phyloP scores from a whole-genome alignment of 2,797 vertebrate genomes.

The Streptopelia turtur region DNA sequence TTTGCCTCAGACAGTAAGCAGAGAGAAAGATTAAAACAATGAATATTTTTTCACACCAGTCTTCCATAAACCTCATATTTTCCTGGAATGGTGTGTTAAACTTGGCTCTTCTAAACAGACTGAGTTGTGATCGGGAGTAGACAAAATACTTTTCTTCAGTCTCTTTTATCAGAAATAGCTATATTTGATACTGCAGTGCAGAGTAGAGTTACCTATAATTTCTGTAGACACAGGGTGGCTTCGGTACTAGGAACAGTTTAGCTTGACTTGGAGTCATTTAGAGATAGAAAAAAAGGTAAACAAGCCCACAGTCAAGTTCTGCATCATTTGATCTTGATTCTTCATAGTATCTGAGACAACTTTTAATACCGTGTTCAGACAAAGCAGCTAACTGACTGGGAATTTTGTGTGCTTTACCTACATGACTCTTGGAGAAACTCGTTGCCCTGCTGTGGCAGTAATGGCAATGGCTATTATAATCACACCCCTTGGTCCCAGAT shows the following conservation, averaged over 20 bases:
- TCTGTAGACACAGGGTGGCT: neutral
- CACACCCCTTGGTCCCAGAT: accelerated
- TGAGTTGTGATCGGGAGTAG: neutral
- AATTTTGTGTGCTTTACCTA: neutral
- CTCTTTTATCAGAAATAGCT: neutral
- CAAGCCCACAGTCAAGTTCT: neutral
- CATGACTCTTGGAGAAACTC: neutral
- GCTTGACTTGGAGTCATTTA: neutral
- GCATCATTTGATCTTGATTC: neutral
- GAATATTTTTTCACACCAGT: neutral
- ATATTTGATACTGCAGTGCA: neutral
- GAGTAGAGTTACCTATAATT: neutral
- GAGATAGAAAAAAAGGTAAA: neutral
- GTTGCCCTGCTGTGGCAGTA: neutral
- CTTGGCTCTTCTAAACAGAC: neutral
- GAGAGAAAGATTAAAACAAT: neutral
- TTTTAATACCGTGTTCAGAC: neutral
- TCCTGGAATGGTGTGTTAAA: neutral
- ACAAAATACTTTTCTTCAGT: neutral
- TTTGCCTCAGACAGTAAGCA: neutral
- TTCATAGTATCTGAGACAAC: neutral
- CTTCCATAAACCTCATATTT: neutral
- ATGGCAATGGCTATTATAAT: neutral
- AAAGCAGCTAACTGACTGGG: accelerated
- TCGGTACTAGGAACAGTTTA: neutral